Evolutionary conservation across 2,797 vertebrate species (phyloP).

Genomic region (Tragelaphus oryx): DNA sequence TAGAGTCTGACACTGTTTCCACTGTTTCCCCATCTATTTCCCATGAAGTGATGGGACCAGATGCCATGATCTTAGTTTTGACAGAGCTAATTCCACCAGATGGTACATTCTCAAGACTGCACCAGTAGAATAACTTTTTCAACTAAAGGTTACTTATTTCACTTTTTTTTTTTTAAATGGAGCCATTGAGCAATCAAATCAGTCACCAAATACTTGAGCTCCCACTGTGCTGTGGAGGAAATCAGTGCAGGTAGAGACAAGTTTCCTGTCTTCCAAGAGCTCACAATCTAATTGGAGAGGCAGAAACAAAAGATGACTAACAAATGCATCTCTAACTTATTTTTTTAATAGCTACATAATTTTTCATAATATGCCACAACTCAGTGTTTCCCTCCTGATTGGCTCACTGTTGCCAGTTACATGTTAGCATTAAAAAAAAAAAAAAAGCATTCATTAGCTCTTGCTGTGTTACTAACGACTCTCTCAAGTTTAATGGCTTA

Average conservation of each 20-base stretch:
- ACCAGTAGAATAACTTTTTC: not conserved
- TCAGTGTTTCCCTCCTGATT: not conserved
- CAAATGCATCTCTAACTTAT: not conserved
- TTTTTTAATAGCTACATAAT: not conserved
- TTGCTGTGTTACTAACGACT: not conserved
- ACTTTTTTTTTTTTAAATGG: not conserved
- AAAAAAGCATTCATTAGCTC: not conserved
- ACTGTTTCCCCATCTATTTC: too few relatives aligned
- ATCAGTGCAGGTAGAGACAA: not conserved
- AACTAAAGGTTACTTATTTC: not conserved
- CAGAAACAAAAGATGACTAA: not conserved
- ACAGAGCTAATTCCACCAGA: not conserved
- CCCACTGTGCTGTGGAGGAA: not conserved
- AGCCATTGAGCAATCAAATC: not conserved
- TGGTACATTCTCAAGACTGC: not conserved
- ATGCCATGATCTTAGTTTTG: too few relatives aligned
- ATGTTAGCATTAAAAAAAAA: not conserved
- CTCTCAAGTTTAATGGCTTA: not conserved
- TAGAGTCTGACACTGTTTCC: too few relatives aligned
- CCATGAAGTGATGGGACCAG: too few relatives aligned
- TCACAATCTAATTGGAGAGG: not conserved
- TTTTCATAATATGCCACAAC: not conserved
- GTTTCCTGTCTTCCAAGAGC: not conserved
- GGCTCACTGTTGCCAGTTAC: not conserved
- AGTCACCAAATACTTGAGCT: not conserved